Conservation (phyloP, 1,140 invertebrate genomes). For the Hyposmocoma kahamanoa region DNA sequence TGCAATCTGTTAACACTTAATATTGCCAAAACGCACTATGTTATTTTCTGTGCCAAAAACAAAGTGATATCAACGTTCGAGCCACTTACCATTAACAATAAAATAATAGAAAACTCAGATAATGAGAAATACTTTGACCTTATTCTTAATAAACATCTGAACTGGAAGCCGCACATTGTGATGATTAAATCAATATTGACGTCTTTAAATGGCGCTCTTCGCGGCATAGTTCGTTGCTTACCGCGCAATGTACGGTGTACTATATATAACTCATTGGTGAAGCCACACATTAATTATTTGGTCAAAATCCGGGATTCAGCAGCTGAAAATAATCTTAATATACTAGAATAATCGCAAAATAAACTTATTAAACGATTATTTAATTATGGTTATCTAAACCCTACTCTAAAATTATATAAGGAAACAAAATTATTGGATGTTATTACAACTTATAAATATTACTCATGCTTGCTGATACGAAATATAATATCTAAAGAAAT, state of each 20-base stretch:
- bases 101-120: conserved; percentile 1
- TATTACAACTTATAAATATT: conserved; percentile 12
- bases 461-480: conserved; percentile 11
- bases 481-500: conserved; percentile 14
- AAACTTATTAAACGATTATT: conserved; percentile 16
- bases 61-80: conserved; percentile 10
- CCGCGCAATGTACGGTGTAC: not conserved
- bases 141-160: conserved; percentile 7
- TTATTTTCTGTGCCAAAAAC: conserved; percentile 17
- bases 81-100: conserved; percentile 12
- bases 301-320: conserved; percentile 14
- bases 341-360: conserved; percentile 15
- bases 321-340: conserved; percentile 1
- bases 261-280: conserved; percentile 10
- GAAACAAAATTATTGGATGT: conserved; percentile 14
- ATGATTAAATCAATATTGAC: not conserved
- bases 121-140: conserved; percentile 17
- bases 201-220: not conserved
- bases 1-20: conserved; percentile 19
- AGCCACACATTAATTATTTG: conserved; percentile 8
- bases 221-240: not conserved
- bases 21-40: conserved; percentile 15
- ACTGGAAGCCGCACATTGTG: conserved; percentile 6
- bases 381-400: conserved; percentile 10
- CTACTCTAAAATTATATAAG: conserved; percentile 10